Percentiles rank a stretch among this genome's conserved stretches.
Evolutionary conservation across 2,888 invertebrate species (phyloP).

Genomic region (Tiliacea citrago): DNA sequence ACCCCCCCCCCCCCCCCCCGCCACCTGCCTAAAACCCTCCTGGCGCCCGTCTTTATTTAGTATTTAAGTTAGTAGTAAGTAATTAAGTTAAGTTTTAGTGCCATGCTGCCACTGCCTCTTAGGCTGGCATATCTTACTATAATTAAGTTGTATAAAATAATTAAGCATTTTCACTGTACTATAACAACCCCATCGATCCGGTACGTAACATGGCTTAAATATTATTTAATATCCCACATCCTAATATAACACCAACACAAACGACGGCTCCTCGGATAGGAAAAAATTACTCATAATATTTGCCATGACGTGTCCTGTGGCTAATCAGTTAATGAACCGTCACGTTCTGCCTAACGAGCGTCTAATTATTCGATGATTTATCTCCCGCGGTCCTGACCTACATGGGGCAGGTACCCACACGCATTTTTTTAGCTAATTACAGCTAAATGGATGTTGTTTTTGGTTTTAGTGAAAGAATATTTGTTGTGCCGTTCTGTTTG

Average conservation of each 20-base stretch:
- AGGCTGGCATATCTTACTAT: background rate
- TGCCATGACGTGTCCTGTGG: constrained; percentile 65
- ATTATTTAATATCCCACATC: background rate
- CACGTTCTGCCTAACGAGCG: constrained; percentile 79
- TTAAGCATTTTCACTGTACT: background rate
- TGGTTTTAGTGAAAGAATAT: constrained; percentile 3
- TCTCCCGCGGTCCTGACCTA: constrained; percentile 52
- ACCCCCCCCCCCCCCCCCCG: no score
- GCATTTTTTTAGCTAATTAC: constrained; percentile 50
- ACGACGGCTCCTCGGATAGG: constrained; percentile 3
- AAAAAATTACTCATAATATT: constrained; percentile 63
- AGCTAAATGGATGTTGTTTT: constrained; percentile 34
- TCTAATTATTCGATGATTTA: constrained; percentile 78
- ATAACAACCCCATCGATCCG: background rate
- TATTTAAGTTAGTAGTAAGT: background rate
- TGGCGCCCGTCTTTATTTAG: background rate
- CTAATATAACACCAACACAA: background rate
- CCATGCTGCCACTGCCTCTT: background rate
- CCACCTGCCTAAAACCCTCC: background rate
- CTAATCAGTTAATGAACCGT: constrained; percentile 79
- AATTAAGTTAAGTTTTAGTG: background rate
- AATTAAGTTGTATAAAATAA: background rate
- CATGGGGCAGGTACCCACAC: constrained; percentile 22
- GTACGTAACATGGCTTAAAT: background rate
- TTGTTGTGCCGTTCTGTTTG: constrained; percentile 14